A percentile compares a stretch with the other conserved stretches of the same genome.
phyloP scores from a whole-genome alignment of 2,797 vertebrate genomes.

The Novumbra hubbsi region DNA sequence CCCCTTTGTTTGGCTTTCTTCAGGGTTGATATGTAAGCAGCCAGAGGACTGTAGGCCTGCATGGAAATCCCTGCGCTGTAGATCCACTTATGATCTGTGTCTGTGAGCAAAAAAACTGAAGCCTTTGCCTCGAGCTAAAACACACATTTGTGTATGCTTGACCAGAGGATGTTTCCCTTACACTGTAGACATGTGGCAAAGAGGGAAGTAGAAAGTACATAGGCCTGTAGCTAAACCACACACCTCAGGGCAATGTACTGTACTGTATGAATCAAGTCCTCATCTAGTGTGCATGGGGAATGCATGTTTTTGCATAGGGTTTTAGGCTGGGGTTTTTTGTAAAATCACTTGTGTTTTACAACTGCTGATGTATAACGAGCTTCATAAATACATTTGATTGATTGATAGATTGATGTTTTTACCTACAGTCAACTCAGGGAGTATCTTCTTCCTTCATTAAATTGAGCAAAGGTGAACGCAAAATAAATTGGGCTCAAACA shows the following conservation, averaged over 20 bases:
- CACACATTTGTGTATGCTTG: neutral
- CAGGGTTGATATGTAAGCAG: neutral
- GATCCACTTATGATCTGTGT: neutral
- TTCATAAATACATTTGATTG: too few relatives aligned
- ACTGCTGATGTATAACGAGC: too few relatives aligned
- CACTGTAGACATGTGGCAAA: neutral
- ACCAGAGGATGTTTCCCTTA: neutral
- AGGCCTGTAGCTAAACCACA: conserved; percentile 13
- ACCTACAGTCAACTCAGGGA: too few relatives aligned
- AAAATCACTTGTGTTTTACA: too few relatives aligned
- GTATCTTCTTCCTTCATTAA: too few relatives aligned
- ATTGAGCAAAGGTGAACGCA: too few relatives aligned
- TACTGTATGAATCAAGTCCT: neutral
- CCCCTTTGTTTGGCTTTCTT: neutral
- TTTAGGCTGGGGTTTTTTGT: too few relatives aligned
- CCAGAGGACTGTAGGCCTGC: neutral
- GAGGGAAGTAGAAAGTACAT: neutral
- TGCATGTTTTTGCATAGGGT: too few relatives aligned
- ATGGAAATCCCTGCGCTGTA: neutral
- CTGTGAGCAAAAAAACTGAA: neutral
- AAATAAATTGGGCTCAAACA: too few relatives aligned
- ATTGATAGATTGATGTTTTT: too few relatives aligned
- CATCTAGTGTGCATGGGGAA: too few relatives aligned
- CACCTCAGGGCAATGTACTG: conserved; percentile 10
- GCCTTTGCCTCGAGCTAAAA: neutral